A percentile compares a stretch with the other conserved stretches of the same genome.
These are phyloP conservation scores for Aproaerema taeniolella DNA, from an alignment of 2,888 invertebrate genomes.

Conservation along the genomic window DNA sequence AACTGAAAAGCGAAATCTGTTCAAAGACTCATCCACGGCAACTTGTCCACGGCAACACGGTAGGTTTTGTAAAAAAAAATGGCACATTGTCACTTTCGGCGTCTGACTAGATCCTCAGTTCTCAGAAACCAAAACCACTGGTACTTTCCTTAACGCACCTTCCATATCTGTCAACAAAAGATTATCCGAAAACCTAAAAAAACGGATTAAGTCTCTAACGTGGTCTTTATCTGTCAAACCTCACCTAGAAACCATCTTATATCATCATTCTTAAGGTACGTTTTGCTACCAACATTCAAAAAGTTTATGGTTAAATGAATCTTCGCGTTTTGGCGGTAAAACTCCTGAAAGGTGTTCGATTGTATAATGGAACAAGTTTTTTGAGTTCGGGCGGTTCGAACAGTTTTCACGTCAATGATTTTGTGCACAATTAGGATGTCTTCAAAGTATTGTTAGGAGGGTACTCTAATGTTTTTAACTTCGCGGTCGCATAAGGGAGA, in stretches of 20 bases:
- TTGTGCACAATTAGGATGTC: constrained; percentile 19
- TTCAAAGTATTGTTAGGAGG: no score
- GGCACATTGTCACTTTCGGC: constrained; percentile 31
- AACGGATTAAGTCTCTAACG: no score
- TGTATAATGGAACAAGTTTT: constrained; percentile 49
- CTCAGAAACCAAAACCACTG: constrained; percentile 47
- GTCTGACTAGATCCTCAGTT: constrained; percentile 29
- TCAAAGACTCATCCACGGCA: no score
- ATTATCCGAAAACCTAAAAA: constrained; percentile 61
- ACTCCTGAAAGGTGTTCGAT: constrained; percentile 65
- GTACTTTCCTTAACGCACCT: constrained; percentile 43
- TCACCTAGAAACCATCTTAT: no score
- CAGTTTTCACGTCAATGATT: constrained; percentile 52
- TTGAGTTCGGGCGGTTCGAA: constrained; percentile 36
- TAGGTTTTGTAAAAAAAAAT: not conserved
- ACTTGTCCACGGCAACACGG: no score
- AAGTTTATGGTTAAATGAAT: constrained; percentile 47
- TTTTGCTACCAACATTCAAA: constrained; percentile 16
- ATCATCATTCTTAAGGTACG: not conserved
- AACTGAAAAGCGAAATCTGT: no score
- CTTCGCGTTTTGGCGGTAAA: constrained; percentile 37
- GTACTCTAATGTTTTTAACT: no score
- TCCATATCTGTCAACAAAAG: constrained; percentile 68
- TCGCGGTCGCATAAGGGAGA: no score
- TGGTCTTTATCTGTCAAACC: no score